Evolutionary conservation across 2,113 vertebrate species (phyloP).

Genomic region (Cairina moschata): DNA sequence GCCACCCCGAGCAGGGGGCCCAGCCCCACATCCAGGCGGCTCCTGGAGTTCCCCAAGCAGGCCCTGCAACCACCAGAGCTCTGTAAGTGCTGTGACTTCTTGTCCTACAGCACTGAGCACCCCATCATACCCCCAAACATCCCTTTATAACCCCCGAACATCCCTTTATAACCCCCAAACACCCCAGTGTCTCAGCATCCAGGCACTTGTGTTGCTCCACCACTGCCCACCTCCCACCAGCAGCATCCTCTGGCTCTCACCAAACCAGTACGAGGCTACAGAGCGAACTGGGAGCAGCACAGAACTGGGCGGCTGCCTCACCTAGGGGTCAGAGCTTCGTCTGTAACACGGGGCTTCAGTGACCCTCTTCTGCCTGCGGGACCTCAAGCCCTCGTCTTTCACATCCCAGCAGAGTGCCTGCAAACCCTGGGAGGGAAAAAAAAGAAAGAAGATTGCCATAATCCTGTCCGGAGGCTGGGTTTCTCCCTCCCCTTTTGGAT

Average conservation of each 20-base stretch:
- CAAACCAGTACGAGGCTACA: rapidly evolving
- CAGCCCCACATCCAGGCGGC: no score
- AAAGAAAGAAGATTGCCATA: not conserved
- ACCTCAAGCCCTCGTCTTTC: rapidly evolving
- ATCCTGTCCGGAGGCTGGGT: not conserved
- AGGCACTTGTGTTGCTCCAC: not conserved
- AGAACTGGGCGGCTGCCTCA: not conserved
- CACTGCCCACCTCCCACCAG: not conserved
- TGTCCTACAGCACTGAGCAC: not conserved
- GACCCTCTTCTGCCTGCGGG: not conserved
- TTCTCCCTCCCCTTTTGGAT: not conserved
- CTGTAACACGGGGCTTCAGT: not conserved
- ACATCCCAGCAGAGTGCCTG: not conserved
- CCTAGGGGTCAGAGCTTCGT: not conserved
- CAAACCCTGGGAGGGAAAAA: not conserved
- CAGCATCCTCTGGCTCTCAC: not conserved
- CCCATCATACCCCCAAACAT: rapidly evolving
- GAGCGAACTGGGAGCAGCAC: not conserved
- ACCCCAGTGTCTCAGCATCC: not conserved
- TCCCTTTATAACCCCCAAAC: rapidly evolving
- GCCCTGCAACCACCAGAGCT: not conserved
- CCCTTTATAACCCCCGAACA: rapidly evolving
- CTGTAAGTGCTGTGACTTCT: not conserved
- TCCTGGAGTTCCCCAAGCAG: no score
- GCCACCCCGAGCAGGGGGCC: no score